phyloP scores from a whole-genome alignment of 2,797 vertebrate species.

The Buceros bicornis region DNA sequence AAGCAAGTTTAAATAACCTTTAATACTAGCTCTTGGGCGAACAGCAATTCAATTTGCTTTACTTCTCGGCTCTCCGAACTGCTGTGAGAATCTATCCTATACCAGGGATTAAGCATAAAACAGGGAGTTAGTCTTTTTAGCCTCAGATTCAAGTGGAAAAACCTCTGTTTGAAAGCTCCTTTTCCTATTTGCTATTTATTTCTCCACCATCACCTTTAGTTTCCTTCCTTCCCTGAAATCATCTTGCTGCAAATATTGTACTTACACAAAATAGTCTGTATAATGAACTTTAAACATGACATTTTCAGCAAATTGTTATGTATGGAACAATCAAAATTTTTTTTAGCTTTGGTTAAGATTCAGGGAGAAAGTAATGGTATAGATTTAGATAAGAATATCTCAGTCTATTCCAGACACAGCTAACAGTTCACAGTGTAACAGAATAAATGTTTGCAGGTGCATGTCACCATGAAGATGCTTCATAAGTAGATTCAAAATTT shows the following conservation, averaged over 20 bases:
- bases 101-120: background rate
- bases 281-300: background rate
- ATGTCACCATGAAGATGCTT: background rate
- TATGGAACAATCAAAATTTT: background rate
- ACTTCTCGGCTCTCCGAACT: background rate
- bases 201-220: background rate
- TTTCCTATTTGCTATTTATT: background rate
- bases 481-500: background rate
- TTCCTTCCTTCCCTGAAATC: background rate
- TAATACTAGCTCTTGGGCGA: background rate
- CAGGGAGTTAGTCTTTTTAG: background rate
- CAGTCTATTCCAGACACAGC: background rate
- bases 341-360: background rate
- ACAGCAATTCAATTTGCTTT: background rate
- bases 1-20: constrained; percentile 1
- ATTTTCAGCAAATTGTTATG: background rate
- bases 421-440: background rate
- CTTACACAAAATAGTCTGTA: background rate
- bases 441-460: background rate
- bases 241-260: background rate
- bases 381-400: background rate
- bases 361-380: background rate
- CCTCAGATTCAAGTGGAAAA: background rate
- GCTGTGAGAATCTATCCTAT: background rate
- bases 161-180: background rate